phyloP scores from a whole-genome alignment of 2,888 invertebrate species.

The Spodoptera littoralis region DNA sequence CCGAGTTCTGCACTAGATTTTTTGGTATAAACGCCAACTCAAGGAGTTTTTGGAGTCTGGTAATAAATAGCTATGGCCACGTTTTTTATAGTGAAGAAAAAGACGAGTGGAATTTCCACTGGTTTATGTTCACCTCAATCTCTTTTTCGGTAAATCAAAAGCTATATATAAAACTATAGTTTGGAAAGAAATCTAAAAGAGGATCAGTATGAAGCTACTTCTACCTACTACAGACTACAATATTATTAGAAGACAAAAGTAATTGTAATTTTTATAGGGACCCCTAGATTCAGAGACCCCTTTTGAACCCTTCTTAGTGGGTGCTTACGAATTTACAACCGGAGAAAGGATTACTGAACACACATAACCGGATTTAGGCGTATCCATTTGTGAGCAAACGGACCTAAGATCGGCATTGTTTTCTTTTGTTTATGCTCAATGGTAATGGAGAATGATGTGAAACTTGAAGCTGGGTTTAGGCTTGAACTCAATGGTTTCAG shows the following conservation, averaged over 20 bases:
- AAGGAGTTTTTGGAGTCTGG: too few species aligned
- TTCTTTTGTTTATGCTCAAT: slow-evolving; percentile 40
- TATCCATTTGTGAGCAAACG: slow-evolving; percentile 37
- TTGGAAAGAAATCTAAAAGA: too few species aligned
- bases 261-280: neutral
- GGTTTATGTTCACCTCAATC: too few species aligned
- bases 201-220: too few species aligned
- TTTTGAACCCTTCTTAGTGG: slow-evolving; percentile 44
- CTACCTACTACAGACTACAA: too few species aligned
- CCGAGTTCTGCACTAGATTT: too few species aligned
- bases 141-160: too few species aligned
- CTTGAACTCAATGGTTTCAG: neutral
- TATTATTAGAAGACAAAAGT: neutral
- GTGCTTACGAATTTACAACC: slow-evolving; percentile 50
- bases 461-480: slow-evolving; percentile 7
- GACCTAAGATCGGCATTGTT: slow-evolving; percentile 35
- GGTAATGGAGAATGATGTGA: slow-evolving; percentile 2
- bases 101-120: too few species aligned
- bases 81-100: too few species aligned
- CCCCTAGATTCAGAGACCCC: slow-evolving; percentile 28
- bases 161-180: too few species aligned
- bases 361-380: slow-evolving; percentile 51
- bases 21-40: too few species aligned
- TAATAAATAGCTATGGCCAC: too few species aligned
- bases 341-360: slow-evolving; percentile 49